Percentiles rank a stretch among this genome's conserved stretches.
phyloP scores from a whole-genome alignment of 2,113 vertebrate genomes.

The Psephotus haematonotus region DNA sequence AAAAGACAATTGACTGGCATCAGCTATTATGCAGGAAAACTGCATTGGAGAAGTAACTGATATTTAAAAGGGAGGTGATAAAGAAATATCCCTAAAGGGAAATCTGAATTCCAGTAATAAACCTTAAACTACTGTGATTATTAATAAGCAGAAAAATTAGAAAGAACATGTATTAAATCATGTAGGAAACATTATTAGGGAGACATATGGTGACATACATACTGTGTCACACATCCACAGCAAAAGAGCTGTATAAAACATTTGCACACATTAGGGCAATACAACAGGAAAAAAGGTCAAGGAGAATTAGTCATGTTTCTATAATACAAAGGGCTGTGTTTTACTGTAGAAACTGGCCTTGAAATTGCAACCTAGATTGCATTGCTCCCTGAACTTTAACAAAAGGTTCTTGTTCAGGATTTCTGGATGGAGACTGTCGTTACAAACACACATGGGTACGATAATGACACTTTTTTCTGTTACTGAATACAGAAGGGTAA shows the following conservation, averaged over 20 bases:
- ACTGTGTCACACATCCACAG: not conserved
- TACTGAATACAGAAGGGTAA: not conserved
- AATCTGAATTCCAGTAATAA: constrained; percentile 31
- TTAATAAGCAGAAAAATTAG: not conserved
- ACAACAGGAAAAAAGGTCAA: not conserved
- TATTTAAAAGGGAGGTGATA: constrained; percentile 26
- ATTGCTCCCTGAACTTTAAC: not conserved
- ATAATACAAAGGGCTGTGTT: not conserved
- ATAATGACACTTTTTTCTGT: not conserved
- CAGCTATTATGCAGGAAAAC: not conserved
- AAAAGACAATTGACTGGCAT: constrained; percentile 32
- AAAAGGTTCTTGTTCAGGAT: not conserved
- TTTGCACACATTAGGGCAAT: not conserved
- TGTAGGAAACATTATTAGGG: not conserved
- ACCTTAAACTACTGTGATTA: not conserved
- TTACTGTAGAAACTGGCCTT: not conserved
- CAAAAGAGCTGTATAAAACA: not conserved
- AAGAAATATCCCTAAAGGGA: constrained; percentile 6
- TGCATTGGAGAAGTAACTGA: constrained; percentile 1
- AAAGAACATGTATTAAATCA: not conserved
- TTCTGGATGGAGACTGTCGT: not conserved
- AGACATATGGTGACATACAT: not conserved
- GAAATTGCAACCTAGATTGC: not conserved
- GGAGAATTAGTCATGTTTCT: not conserved
- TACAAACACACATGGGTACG: not conserved